These are phyloP conservation scores for Papilio protenor DNA, from an alignment of 2,888 invertebrate genomes.

Conservation along the genomic window DNA sequence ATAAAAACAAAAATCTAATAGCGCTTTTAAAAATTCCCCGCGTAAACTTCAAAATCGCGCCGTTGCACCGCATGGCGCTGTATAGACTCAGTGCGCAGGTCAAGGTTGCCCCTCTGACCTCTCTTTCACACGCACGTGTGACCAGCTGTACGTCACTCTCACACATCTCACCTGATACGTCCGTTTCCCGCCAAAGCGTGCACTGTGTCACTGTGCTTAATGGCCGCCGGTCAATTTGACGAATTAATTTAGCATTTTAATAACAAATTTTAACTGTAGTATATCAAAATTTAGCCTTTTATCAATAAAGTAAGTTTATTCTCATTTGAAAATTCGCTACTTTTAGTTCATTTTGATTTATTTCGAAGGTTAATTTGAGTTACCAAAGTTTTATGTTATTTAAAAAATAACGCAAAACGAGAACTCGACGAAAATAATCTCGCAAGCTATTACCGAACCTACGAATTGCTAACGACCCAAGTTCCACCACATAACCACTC, in stretches of 20 bases:
- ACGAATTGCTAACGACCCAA: neutral
- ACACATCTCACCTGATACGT: conserved; percentile 55
- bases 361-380: too few relatives aligned
- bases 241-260: neutral
- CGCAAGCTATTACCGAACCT: neutral
- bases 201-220: conserved; percentile 51
- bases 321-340: neutral
- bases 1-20: neutral
- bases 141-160: conserved; percentile 47
- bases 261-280: neutral
- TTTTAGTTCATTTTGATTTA: neutral
- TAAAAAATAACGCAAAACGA: neutral
- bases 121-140: conserved; percentile 55
- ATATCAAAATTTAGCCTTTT: neutral
- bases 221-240: conserved; percentile 29
- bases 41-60: conserved; percentile 5
- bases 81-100: conserved; percentile 68
- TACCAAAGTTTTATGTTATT: neutral
- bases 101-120: conserved; percentile 63
- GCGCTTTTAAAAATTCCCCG: conserved; percentile 17
- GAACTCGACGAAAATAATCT: neutral
- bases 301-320: neutral
- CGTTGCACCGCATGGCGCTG: conserved; percentile 52
- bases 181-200: conserved; percentile 52
- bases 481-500: neutral